A percentile compares a stretch with the other conserved stretches of the same genome.
These are phyloP conservation scores for Carpatolechia fugitivella DNA, from an alignment of 2,888 invertebrate genomes.

Conservation along the genomic window DNA sequence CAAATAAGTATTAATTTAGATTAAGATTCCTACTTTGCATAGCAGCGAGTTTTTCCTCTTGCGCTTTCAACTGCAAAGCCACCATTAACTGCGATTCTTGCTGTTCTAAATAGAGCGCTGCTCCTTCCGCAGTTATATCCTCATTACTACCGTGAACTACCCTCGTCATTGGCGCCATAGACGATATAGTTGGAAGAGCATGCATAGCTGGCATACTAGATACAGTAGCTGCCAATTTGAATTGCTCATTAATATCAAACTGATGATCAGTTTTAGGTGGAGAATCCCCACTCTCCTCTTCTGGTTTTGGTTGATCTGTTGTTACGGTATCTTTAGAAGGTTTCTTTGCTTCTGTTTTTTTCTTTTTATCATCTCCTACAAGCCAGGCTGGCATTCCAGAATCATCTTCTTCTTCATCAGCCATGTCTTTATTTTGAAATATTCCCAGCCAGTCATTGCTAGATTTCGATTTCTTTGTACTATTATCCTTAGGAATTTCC, in stretches of 20 bases:
- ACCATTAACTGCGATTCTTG: slow-evolving; percentile 82
- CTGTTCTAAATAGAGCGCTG: slow-evolving; percentile 78
- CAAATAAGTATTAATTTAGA: too few species aligned
- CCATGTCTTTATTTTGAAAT: slow-evolving; percentile 57
- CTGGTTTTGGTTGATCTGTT: slow-evolving; percentile 24
- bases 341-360: slow-evolving; percentile 38
- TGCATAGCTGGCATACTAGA: background rate
- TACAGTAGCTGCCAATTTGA: background rate
- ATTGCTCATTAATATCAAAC: background rate
- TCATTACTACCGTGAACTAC: slow-evolving; percentile 42
- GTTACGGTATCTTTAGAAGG: slow-evolving; percentile 8
- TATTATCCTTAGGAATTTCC: slow-evolving; percentile 40
- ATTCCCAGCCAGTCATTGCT: slow-evolving; percentile 71
- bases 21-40: slow-evolving; percentile 70
- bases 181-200: background rate
- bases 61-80: slow-evolving; percentile 81
- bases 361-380: slow-evolving; percentile 49
- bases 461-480: slow-evolving; percentile 44
- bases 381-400: slow-evolving; percentile 67
- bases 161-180: slow-evolving; percentile 20
- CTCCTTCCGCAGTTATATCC: slow-evolving; percentile 75
- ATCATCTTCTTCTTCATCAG: slow-evolving; percentile 42
- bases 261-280: background rate
- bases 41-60: slow-evolving; percentile 79
- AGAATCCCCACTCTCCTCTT: slow-evolving; percentile 16